These are phyloP conservation scores for Aethes cnicana DNA, from an alignment of 2,888 invertebrate genomes.

Conservation along the genomic window DNA sequence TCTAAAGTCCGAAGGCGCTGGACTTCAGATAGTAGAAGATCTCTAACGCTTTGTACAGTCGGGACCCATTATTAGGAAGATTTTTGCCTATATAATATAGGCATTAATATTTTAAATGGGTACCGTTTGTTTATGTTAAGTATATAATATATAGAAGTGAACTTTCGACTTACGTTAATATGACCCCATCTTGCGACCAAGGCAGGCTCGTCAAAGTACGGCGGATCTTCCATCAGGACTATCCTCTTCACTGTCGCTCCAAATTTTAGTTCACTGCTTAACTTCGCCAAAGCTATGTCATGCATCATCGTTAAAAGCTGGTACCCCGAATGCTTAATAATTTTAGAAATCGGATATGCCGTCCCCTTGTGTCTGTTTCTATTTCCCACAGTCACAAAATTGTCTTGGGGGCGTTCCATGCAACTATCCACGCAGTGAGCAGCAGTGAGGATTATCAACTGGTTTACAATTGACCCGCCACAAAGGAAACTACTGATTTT, in stretches of 20 bases:
- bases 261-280: conserved; percentile 30
- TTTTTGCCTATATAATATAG: too few relatives aligned
- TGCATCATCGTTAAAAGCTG: accelerated
- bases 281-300: conserved; percentile 39
- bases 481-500: conserved; percentile 35
- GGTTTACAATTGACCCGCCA: conserved; percentile 49
- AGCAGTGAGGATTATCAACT: conserved; percentile 43
- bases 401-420: too few relatives aligned
- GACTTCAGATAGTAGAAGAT: too few relatives aligned
- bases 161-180: conserved; percentile 39
- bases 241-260: conserved; percentile 32
- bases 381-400: conserved; percentile 36
- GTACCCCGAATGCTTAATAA: conserved; percentile 32
- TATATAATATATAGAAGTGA: too few relatives aligned
- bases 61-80: too few relatives aligned
- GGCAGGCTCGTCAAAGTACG: conserved; percentile 25
- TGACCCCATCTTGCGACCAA: conserved; percentile 44
- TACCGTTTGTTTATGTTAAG: too few relatives aligned
- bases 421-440: conserved; percentile 41
- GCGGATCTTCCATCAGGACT: conserved; percentile 36
- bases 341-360: background rate
- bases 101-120: too few relatives aligned
- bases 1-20: too few relatives aligned
- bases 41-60: too few relatives aligned
- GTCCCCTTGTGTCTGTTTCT: conserved; percentile 14